phyloP scores from a whole-genome alignment of 2,888 invertebrate species.

The Helleia helle region DNA sequence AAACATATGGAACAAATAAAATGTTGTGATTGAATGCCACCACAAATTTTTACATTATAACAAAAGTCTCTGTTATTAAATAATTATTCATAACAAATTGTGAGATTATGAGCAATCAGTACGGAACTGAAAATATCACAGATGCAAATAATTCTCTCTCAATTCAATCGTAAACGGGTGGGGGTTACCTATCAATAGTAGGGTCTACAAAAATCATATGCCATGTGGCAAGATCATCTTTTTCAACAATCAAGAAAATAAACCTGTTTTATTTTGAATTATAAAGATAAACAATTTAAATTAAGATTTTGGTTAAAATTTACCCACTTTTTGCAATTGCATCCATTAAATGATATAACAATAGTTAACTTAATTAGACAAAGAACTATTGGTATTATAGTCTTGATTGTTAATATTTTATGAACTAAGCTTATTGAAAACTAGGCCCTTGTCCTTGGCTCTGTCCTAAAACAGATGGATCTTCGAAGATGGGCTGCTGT shows the following conservation, averaged over 20 bases:
- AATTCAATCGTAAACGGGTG: slow-evolving; percentile 8
- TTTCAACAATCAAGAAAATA: slow-evolving; percentile 11
- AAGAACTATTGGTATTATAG: background rate
- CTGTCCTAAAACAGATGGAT: slow-evolving; percentile 82
- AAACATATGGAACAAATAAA: slow-evolving; percentile 57
- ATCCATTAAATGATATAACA: too few species aligned
- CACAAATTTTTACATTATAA: slow-evolving; percentile 16
- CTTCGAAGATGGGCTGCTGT: slow-evolving; percentile 82
- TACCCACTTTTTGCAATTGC: too few species aligned
- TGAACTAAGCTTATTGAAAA: slow-evolving; percentile 38
- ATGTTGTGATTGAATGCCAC: slow-evolving; percentile 32
- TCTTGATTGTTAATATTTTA: slow-evolving; percentile 1
- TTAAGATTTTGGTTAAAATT: too few species aligned
- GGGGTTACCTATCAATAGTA: slow-evolving; percentile 5
- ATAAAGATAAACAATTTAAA: background rate
- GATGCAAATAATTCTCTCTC: slow-evolving; percentile 26
- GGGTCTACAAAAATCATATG: slow-evolving; percentile 10
- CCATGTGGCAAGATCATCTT: slow-evolving; percentile 6
- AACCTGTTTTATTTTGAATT: background rate
- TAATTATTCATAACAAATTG: slow-evolving; percentile 30
- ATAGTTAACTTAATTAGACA: too few species aligned
- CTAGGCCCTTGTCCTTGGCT: slow-evolving; percentile 43
- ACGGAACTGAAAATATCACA: slow-evolving; percentile 66
- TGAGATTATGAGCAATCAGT: slow-evolving; percentile 54
- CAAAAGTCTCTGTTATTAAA: slow-evolving; percentile 14